phyloP scores from a whole-genome alignment of 64 coral and sea anemone genomes.

The Pocillopora verrucosa region DNA sequence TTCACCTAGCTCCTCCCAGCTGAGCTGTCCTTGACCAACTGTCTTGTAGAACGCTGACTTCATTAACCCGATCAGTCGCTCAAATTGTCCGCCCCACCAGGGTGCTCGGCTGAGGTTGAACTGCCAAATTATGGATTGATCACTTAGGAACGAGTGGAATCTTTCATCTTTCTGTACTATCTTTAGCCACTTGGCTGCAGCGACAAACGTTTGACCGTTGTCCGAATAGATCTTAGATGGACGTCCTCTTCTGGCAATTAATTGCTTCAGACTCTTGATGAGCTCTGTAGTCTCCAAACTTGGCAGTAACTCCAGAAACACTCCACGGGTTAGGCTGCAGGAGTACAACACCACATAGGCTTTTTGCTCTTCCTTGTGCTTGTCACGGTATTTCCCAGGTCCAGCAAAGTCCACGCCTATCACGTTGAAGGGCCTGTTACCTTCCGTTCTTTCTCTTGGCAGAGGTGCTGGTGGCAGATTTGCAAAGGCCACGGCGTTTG shows the following conservation, averaged over 20 bases:
- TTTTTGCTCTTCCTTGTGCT: background rate
- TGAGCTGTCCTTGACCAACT: too few species aligned
- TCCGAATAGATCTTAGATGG: constrained; percentile 5
- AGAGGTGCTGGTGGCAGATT: background rate
- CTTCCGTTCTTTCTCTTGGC: background rate
- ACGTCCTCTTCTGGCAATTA: background rate
- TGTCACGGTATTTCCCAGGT: background rate
- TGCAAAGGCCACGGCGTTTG: background rate
- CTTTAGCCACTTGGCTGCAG: background rate
- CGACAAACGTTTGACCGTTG: constrained; percentile 11
- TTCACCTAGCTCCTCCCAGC: too few species aligned
- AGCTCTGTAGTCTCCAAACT: background rate
- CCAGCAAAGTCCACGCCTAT: constrained; percentile 7
- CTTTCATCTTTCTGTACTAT: background rate
- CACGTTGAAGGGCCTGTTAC: background rate
- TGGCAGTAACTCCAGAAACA: constrained; percentile 1
- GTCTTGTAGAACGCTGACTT: too few species aligned
- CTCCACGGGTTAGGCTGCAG: background rate
- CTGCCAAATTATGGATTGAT: too few species aligned
- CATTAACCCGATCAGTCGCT: too few species aligned
- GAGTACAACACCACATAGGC: constrained; percentile 5
- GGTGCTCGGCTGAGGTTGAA: too few species aligned
- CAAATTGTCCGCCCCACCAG: too few species aligned
- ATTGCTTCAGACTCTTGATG: background rate
- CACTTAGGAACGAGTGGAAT: too few species aligned